phyloP scores from a whole-genome alignment of 2,888 invertebrate genomes.

The Drosophila meridionalis region DNA sequence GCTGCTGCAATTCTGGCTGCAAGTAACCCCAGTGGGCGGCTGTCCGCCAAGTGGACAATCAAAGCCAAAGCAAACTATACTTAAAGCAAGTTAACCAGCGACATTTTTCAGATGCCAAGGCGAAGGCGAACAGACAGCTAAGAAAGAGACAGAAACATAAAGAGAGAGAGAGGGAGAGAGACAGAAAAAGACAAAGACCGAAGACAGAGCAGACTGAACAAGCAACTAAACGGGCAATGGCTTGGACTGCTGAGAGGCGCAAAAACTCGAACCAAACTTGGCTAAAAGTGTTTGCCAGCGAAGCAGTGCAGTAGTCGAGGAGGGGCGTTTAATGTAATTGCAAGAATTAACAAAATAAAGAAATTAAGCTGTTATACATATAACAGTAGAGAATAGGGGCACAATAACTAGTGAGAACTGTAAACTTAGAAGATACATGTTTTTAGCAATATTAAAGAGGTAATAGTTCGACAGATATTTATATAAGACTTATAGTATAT shows the following conservation, averaged over 20 bases:
- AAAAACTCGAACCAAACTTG: constrained; percentile 74
- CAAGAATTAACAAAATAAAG: constrained; percentile 1
- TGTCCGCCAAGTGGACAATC: constrained; percentile 61
- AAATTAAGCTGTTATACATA: not conserved
- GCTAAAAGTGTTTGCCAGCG: constrained; percentile 58
- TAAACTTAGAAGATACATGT: not conserved
- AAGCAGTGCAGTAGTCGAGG: constrained; percentile 35
- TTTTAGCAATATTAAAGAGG: too few species aligned
- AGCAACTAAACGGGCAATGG: constrained; percentile 71
- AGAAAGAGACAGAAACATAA: constrained; percentile 13
- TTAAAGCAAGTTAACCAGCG: constrained; percentile 79
- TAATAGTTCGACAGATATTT: too few species aligned
- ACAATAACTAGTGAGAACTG: not conserved
- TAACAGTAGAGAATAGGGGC: not conserved
- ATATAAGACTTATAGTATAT: too few species aligned
- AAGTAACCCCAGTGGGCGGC: constrained; percentile 53
- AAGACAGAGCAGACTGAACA: constrained; percentile 45
- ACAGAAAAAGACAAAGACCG: constrained; percentile 15
- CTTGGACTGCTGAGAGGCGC: constrained; percentile 52
- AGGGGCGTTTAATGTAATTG: constrained; percentile 8
- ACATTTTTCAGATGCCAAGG: constrained; percentile 78
- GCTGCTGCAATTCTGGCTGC: constrained; percentile 1
- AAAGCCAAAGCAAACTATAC: constrained; percentile 70
- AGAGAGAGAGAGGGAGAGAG: not conserved
- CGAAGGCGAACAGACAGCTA: constrained; percentile 47